Conservation (phyloP, 2,797 vertebrate genomes). For the Anniella stebbinsi region DNA sequence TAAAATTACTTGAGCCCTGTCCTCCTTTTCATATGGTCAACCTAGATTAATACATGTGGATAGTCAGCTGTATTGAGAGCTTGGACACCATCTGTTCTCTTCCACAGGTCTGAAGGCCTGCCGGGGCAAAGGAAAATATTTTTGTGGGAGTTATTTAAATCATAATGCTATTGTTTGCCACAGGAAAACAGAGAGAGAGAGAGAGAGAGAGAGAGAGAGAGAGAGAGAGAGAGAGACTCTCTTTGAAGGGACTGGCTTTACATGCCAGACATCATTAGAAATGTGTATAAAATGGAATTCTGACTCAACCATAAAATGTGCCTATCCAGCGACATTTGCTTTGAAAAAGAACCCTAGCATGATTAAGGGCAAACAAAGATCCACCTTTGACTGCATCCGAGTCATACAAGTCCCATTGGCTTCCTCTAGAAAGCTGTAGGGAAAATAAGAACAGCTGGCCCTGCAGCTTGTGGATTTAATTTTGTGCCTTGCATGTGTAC, state of each 20-base stretch:
- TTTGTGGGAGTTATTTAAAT: conserved; percentile 28
- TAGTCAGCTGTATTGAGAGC: not conserved
- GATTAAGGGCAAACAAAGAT: not conserved
- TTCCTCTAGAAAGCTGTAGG: not conserved
- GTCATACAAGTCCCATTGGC: not conserved
- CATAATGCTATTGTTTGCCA: fast-evolving
- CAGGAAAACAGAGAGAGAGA: not conserved
- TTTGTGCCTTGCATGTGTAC: not conserved
- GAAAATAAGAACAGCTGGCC: not conserved
- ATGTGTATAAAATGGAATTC: conserved; percentile 7
- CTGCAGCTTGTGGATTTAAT: not conserved
- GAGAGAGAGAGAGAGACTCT: too few species aligned
- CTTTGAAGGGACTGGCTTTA: not conserved
- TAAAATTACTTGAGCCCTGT: too few species aligned
- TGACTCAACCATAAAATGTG: not conserved
- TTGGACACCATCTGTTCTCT: conserved; percentile 19
- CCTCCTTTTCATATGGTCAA: too few species aligned
- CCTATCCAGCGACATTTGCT: not conserved
- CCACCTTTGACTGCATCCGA: not conserved
- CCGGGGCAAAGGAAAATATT: conserved; percentile 14
- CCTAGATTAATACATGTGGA: not conserved
- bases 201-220: too few species aligned
- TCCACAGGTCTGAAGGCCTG: conserved; percentile 10
- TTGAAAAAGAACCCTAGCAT: not conserved
- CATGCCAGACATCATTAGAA: not conserved